phyloP scores from a whole-genome alignment of 1,140 invertebrate species.

The Teleogryllus occipitalis region DNA sequence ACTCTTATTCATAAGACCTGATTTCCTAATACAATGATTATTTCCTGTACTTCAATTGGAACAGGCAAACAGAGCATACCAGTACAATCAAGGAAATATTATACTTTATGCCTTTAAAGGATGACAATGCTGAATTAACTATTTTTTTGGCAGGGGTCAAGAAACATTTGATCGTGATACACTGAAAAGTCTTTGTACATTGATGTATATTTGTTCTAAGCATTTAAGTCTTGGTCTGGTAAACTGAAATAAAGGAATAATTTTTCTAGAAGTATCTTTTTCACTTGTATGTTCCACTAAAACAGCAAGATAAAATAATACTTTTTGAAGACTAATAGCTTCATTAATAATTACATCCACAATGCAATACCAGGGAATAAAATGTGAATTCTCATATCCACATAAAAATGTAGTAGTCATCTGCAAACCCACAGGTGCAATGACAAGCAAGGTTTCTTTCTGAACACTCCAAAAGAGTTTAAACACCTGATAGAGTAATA shows the following conservation, averaged over 20 bases:
- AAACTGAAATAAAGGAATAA: neutral
- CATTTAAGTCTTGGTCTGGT: neutral
- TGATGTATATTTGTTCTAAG: neutral
- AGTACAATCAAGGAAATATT: too few species aligned
- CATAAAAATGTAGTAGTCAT: constrained; percentile 10
- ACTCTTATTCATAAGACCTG: too few species aligned
- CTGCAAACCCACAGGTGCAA: constrained; percentile 15
- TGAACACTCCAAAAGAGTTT: neutral
- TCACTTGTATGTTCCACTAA: neutral
- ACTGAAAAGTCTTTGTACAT: neutral
- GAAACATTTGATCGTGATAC: neutral
- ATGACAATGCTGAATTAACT: too few species aligned
- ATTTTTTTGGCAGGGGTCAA: neutral
- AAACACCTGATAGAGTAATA: neutral
- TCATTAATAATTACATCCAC: constrained; percentile 15
- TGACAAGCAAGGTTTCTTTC: constrained; percentile 10
- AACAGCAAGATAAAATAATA: neutral
- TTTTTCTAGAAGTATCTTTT: neutral
- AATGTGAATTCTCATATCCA: constrained; percentile 11
- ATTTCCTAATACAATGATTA: neutral
- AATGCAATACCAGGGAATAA: constrained; percentile 14
- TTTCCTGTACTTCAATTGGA: too few species aligned
- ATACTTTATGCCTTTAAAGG: too few species aligned
- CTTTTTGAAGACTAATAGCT: constrained; percentile 4
- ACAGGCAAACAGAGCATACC: too few species aligned